Conservation (phyloP, 1,140 invertebrate species). For the Listronotus oregonensis region DNA sequence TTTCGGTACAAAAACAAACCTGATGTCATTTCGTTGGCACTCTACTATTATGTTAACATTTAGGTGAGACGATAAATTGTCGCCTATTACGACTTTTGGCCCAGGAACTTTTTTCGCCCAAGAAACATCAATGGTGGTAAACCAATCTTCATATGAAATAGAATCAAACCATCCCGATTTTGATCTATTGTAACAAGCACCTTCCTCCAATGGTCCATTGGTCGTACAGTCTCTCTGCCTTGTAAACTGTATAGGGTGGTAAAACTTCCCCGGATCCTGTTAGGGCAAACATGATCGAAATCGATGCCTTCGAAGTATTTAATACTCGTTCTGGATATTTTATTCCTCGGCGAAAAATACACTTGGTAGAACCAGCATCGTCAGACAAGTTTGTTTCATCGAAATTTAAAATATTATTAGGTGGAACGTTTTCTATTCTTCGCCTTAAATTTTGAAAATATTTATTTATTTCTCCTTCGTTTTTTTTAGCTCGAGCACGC, state of each 20-base stretch:
- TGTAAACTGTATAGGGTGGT: slow-evolving; percentile 47
- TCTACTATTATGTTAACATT: too few relatives aligned
- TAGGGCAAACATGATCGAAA: too few relatives aligned
- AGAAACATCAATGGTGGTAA: slow-evolving; percentile 41
- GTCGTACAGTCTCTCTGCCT: slow-evolving; percentile 44
- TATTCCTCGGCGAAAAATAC: too few relatives aligned
- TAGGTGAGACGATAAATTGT: too few relatives aligned
- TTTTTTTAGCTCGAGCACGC: slow-evolving; percentile 37
- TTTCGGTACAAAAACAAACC: too few relatives aligned
- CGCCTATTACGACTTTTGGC: too few relatives aligned
- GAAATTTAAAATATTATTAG: too few relatives aligned
- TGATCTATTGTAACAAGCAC: slow-evolving; percentile 43
- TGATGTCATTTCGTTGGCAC: too few relatives aligned
- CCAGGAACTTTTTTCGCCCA: slow-evolving; percentile 4
- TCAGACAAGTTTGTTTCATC: too few relatives aligned
- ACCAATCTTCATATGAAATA: slow-evolving; percentile 49
- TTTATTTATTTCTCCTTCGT: slow-evolving; percentile 1
- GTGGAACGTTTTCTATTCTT: slow-evolving; percentile 35
- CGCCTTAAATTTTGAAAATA: slow-evolving; percentile 40
- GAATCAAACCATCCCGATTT: slow-evolving; percentile 47
- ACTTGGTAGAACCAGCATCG: too few relatives aligned
- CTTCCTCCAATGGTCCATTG: slow-evolving; percentile 42
- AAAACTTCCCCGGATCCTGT: slow-evolving; percentile 41
- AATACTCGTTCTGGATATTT: too few relatives aligned
- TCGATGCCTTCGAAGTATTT: too few relatives aligned